Conservation (phyloP, 2,113 vertebrate genomes). For the Ailurus styani region DNA sequence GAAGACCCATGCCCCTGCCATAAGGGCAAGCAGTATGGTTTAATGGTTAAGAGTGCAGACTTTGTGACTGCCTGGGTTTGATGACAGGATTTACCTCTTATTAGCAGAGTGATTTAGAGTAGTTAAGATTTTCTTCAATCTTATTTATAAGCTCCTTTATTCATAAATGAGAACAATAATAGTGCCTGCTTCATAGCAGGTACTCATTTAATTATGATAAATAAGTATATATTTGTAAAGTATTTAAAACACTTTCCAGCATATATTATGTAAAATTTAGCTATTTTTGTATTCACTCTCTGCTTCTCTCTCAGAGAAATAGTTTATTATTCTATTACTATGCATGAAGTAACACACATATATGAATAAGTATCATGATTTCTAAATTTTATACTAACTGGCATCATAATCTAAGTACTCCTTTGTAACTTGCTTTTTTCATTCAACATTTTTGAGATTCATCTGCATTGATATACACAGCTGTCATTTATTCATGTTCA, state of each 20-base stretch:
- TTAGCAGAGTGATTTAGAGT: not conserved
- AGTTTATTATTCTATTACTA: constrained; percentile 9
- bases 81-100: not conserved
- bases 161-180: constrained; percentile 4
- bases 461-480: not conserved
- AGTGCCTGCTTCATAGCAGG: not conserved
- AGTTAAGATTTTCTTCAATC: not conserved
- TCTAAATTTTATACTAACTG: not conserved
- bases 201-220: not conserved
- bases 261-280: not conserved
- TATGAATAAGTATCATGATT: not conserved
- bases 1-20: not conserved
- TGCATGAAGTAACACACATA: not conserved
- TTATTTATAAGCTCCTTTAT: not conserved
- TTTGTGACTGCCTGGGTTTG: not conserved
- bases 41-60: not conserved
- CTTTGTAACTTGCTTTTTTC: not conserved
- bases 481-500: not conserved
- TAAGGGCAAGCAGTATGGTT: not conserved
- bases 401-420: not conserved
- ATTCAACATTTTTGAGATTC: constrained; percentile 26
- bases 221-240: not conserved
- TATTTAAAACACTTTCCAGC: not conserved
- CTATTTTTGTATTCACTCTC: constrained; percentile 3
- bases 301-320: not conserved